Evolutionary conservation across 2,888 invertebrate species (phyloP).

Genomic region (Yponomeuta plumbellus): DNA sequence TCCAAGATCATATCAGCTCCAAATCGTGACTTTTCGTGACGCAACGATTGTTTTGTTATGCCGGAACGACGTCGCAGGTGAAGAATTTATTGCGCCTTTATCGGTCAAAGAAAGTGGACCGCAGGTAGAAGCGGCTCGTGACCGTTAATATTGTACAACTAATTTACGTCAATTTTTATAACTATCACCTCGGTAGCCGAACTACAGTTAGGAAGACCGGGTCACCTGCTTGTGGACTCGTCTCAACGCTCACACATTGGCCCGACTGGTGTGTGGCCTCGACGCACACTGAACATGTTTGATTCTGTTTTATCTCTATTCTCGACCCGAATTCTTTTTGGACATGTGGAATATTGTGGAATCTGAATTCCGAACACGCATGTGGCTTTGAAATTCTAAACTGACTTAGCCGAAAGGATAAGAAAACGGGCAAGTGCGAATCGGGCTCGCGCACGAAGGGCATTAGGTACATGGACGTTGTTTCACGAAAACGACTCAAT

Average conservation of each 20-base stretch:
- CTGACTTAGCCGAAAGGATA: neutral
- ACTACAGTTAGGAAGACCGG: conserved; percentile 68
- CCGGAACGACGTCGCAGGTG: conserved; percentile 8
- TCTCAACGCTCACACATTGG: conserved; percentile 49
- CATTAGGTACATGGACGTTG: no score
- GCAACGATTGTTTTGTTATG: conserved; percentile 31
- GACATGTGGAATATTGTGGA: neutral
- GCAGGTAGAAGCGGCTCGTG: conserved; percentile 30
- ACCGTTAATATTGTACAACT: conserved; percentile 33
- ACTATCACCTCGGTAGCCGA: conserved; percentile 61
- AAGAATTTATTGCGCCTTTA: conserved; percentile 28
- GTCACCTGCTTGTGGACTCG: conserved; percentile 51
- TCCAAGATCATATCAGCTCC: conserved; percentile 15
- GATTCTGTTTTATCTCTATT: conserved; percentile 12
- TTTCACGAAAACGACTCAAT: no score
- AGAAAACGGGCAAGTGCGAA: no score
- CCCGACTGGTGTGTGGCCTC: conserved; percentile 36
- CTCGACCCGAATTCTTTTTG: neutral
- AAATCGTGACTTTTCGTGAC: conserved; percentile 25
- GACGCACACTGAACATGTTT: conserved; percentile 2
- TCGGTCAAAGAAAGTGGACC: conserved; percentile 60
- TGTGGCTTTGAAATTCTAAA: neutral
- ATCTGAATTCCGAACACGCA: neutral
- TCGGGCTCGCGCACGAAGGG: no score
- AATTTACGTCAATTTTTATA: conserved; percentile 64